Evolutionary conservation across 2,797 vertebrate genomes (phyloP).

Genomic region (Chelon auratus): DNA sequence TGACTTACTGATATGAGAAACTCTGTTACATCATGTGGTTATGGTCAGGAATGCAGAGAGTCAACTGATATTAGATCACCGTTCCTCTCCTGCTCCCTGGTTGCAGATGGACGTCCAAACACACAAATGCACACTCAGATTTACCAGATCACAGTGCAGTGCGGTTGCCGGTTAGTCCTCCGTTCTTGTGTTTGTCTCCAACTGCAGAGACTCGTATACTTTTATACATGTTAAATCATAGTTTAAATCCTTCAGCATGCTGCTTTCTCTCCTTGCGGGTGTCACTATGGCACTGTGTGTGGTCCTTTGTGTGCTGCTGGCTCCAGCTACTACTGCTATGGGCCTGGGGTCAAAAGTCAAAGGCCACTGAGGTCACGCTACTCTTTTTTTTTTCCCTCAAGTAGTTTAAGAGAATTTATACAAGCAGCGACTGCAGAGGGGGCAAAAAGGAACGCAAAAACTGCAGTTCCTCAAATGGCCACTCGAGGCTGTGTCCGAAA

Average conservation of each 20-base stretch:
- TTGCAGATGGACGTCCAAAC: slow-evolving; percentile 22
- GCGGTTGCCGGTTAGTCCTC: not conserved
- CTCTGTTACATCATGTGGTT: slow-evolving; percentile 45
- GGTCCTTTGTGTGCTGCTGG: slow-evolving; percentile 9
- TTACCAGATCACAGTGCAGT: not conserved
- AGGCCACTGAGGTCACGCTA: slow-evolving; percentile 3
- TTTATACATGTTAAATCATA: not conserved
- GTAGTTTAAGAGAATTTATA: no score
- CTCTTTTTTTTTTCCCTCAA: no score
- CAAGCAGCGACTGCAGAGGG: no score
- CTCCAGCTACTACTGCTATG: not conserved
- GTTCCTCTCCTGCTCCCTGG: slow-evolving; percentile 13
- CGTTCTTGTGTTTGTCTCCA: not conserved
- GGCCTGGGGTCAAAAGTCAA: not conserved
- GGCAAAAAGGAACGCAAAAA: no score
- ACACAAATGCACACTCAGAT: slow-evolving; percentile 2
- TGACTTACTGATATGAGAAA: slow-evolving; percentile 52
- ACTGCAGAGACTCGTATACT: not conserved
- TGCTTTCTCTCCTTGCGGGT: not conserved
- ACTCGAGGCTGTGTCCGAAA: no score
- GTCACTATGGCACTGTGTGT: not conserved
- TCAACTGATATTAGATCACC: slow-evolving; percentile 57
- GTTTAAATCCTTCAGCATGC: not conserved
- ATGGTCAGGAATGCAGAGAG: slow-evolving; percentile 49
- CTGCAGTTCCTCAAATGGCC: no score